These are phyloP conservation scores for Rhabdornis inornatus DNA, from an alignment of 2,113 vertebrate genomes.

Conservation along the genomic window DNA sequence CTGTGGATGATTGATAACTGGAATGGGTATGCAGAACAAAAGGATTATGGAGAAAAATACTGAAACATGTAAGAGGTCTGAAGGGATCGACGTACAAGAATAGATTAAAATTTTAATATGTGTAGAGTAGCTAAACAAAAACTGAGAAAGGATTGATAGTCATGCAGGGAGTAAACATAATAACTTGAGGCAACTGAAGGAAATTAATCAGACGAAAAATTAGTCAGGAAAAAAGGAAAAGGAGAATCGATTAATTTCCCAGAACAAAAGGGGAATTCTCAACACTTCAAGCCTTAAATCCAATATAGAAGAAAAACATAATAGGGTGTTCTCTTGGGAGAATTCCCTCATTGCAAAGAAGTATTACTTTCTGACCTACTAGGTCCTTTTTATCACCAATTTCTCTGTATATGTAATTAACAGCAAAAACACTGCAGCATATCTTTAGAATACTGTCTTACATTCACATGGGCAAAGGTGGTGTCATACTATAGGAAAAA, in stretches of 20 bases:
- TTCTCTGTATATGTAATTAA: conserved; percentile 27
- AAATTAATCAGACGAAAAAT: conserved; percentile 54
- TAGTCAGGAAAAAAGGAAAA: conserved; percentile 13
- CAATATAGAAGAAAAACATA: not conserved
- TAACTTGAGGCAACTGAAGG: conserved; percentile 19
- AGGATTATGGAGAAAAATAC: conserved; percentile 23
- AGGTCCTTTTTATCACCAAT: not conserved
- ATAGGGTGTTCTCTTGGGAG: not conserved
- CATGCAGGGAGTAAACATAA: conserved; percentile 48
- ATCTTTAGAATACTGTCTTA: not conserved
- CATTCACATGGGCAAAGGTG: not conserved
- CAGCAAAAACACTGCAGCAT: not conserved
- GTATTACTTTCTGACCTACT: not conserved
- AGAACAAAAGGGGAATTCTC: conserved; percentile 37
- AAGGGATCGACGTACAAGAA: conserved; percentile 23
- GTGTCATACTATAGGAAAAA: not conserved
- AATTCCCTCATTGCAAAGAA: not conserved
- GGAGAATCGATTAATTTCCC: conserved; percentile 20
- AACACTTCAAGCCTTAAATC: not conserved
- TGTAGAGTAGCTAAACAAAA: conserved; percentile 34
- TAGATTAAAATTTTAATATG: conserved; percentile 58
- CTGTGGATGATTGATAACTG: not conserved
- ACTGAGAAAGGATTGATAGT: conserved; percentile 22
- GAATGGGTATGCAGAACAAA: not conserved
- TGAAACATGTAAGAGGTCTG: conserved; percentile 9